phyloP scores from a whole-genome alignment of 2,888 invertebrate genomes.

The Clitarchus hookeri region DNA sequence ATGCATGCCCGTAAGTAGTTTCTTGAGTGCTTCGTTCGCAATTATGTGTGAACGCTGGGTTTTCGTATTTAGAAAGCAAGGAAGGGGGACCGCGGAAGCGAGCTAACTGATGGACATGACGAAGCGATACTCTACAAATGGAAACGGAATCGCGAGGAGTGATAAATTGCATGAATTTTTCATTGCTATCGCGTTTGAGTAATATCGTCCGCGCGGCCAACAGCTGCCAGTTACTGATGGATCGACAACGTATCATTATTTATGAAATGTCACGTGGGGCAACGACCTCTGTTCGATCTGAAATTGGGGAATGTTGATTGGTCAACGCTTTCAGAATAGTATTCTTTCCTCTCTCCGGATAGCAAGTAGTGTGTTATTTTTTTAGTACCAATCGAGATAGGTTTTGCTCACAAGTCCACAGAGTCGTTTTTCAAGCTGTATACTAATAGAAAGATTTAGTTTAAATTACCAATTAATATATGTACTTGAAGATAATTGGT shows the following conservation, averaged over 20 bases:
- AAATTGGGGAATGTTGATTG: not conserved
- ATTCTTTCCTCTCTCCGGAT: too few species aligned
- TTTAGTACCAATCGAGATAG: too few species aligned
- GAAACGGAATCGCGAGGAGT: not conserved
- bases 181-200: not conserved
- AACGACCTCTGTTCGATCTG: not conserved
- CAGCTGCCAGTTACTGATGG: not conserved
- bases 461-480: too few species aligned
- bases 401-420: too few species aligned
- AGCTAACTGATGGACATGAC: not conserved
- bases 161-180: constrained; percentile 14
- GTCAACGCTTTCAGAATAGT: not conserved
- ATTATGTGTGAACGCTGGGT: too few species aligned
- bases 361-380: too few species aligned
- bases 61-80: not conserved
- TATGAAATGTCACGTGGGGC: not conserved
- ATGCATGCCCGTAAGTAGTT: too few species aligned
- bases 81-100: not conserved
- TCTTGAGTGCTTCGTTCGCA: too few species aligned
- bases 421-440: too few species aligned
- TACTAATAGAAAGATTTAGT: too few species aligned
- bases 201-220: not conserved
- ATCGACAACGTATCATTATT: constrained; percentile 9
- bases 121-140: not conserved
- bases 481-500: too few species aligned